Evolutionary conservation across 2,113 vertebrate genomes (phyloP).

Genomic region (Ceyx melanurus): DNA sequence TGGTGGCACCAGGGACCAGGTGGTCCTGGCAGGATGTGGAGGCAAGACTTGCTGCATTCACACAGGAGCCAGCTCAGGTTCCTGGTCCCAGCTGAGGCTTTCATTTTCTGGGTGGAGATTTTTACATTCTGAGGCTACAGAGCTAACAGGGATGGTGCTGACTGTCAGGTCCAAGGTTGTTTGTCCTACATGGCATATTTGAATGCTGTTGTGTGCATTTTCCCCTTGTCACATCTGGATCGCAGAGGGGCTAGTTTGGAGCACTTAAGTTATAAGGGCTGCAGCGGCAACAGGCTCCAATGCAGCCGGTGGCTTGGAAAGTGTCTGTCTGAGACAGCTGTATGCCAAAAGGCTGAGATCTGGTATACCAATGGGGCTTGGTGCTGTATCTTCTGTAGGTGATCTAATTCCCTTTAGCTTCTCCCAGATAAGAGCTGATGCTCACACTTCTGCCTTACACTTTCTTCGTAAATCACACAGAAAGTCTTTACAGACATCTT

Average conservation of each 20-base stretch:
- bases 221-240: not conserved
- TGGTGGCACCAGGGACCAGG: not conserved
- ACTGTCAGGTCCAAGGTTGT: not conserved
- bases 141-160: not conserved
- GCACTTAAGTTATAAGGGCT: not conserved
- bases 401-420: not conserved
- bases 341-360: not conserved
- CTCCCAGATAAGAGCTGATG: not conserved
- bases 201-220: not conserved
- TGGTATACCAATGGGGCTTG: not conserved
- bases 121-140: not conserved
- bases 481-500: not conserved
- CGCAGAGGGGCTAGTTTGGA: not conserved
- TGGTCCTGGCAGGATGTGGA: not conserved
- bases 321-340: not conserved
- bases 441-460: not conserved
- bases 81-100: fast-evolving
- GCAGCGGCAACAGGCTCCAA: not conserved
- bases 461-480: not conserved
- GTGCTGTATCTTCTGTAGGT: not conserved
- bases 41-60: not conserved
- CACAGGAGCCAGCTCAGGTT: not conserved
- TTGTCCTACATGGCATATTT: not conserved
- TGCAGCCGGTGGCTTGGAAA: not conserved
- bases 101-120: not conserved